Percentiles rank a stretch among this genome's conserved stretches.
phyloP scores from a whole-genome alignment of 2,888 invertebrate genomes.

The Odontomyia ornata region DNA sequence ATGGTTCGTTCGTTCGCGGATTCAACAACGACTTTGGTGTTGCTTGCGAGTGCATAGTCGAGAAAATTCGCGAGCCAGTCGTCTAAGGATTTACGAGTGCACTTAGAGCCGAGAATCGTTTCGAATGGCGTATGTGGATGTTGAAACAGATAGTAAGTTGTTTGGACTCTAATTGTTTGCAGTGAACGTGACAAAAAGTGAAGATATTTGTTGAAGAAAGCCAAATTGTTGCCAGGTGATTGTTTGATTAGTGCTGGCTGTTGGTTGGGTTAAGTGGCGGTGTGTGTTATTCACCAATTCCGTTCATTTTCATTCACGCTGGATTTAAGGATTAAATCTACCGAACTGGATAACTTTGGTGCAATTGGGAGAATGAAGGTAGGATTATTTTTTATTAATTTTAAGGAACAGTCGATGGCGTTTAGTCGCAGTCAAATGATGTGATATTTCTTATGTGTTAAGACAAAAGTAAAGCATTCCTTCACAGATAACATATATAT shows the following conservation, averaged over 20 bases:
- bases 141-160: background rate
- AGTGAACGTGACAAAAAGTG: slow-evolving; percentile 19
- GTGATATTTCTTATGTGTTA: no score
- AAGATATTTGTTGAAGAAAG: background rate
- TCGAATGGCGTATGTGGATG: background rate
- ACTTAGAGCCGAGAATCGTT: no score
- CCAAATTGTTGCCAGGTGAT: background rate
- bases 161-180: background rate
- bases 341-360: slow-evolving; percentile 28
- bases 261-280: background rate
- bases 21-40: no score
- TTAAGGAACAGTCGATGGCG: no score
- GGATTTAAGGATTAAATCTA: slow-evolving; percentile 37
- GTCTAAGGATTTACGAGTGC: no score
- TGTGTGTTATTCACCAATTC: background rate
- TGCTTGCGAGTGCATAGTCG: no score
- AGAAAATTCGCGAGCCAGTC: no score
- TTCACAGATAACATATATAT: no score
- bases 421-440: no score
- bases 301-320: slow-evolving; percentile 8
- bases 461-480: no score
- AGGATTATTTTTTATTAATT: background rate
- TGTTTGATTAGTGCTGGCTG: slow-evolving; percentile 7
- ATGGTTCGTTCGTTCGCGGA: no score
- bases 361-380: slow-evolving; percentile 36